Evolutionary conservation across 2,797 vertebrate species (phyloP), one percentile per base, ranked within the genome.

Genomic region (Sebastes nivosus): DNA sequence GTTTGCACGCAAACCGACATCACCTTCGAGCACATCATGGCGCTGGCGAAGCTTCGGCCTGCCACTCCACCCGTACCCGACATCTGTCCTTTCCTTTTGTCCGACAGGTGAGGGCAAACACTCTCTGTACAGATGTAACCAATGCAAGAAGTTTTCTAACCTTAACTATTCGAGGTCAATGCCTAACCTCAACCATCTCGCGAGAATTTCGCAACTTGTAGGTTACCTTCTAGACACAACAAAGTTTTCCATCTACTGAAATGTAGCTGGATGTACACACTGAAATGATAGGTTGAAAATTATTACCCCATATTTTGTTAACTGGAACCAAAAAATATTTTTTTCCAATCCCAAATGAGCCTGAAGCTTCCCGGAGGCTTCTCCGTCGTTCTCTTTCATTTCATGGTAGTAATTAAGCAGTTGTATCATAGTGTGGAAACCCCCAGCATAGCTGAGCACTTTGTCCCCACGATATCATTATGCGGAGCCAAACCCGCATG

Each of bases 1-100:
- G 97, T 97, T 69, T 97, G 97, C 94, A 99, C 98, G 2, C 98
- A 99, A 90, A 99, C 98, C 0, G 98, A 99, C 93, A 98, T 99
- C 93, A 99, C 98, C 46, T 99, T 99, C 1, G 97, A 99, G 80
- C 98, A 98, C 89, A 97, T 99, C 88, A 97, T 98, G 97, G 97
- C 98, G 30, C 92, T 99, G 88, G 96, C 97, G 57, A 99, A 99
- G 90, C 95, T 98, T 3, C 96, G 97, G 65, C 96, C 98, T 1
- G 94, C 95, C 9, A 98, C 97, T 4, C 98, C 98, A 0, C 98
- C 98, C 0, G 97, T 99, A 83, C 98, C 98, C 1, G 98, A 99
- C 87, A 96, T 99, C 91, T 99, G 98, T 79, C 98, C 98, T 1
- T 99, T 98, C 88, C 94, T 99, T 22, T 96, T 99, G 84, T 98